Conservation (phyloP, 2,888 invertebrate species). For the Pteria penguin region DNA sequence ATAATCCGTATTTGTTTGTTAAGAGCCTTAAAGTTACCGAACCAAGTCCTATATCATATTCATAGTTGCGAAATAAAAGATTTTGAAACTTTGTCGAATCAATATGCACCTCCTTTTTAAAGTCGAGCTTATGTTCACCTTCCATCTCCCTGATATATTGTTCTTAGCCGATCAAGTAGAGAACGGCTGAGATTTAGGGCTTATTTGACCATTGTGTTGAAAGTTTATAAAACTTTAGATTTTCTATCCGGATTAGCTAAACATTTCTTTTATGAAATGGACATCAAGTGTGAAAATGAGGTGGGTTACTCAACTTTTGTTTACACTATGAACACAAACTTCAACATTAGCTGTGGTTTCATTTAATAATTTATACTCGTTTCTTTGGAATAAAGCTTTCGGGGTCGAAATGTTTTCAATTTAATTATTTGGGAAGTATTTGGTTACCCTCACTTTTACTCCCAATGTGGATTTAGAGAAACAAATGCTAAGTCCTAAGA, state of each 20-base stretch:
- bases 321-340: slow-evolving; percentile 7
- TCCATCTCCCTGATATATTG: background rate
- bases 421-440: background rate
- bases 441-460: background rate
- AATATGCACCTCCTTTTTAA: slow-evolving; percentile 22
- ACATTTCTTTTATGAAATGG: slow-evolving; percentile 19
- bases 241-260: slow-evolving; percentile 23
- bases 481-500: no score
- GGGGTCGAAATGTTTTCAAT: background rate
- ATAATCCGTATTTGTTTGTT: no score
- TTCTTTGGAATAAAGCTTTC: background rate
- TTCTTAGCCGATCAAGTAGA: slow-evolving; percentile 18
- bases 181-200: slow-evolving; percentile 19
- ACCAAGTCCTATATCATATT: no score
- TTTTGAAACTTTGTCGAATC: no score
- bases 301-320: slow-evolving; percentile 25
- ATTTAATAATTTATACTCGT: background rate
- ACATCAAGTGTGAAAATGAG: slow-evolving; percentile 19
- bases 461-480: no score
- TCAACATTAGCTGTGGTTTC: background rate
- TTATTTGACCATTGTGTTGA: slow-evolving; percentile 5
- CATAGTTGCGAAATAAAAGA: no score
- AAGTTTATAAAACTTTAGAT: slow-evolving; percentile 17
- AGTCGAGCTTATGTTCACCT: slow-evolving; percentile 31
- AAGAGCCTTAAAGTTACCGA: no score